These are phyloP conservation scores for Dorcus hopei DNA, from an alignment of 2,888 invertebrate genomes.

Conservation along the genomic window DNA sequence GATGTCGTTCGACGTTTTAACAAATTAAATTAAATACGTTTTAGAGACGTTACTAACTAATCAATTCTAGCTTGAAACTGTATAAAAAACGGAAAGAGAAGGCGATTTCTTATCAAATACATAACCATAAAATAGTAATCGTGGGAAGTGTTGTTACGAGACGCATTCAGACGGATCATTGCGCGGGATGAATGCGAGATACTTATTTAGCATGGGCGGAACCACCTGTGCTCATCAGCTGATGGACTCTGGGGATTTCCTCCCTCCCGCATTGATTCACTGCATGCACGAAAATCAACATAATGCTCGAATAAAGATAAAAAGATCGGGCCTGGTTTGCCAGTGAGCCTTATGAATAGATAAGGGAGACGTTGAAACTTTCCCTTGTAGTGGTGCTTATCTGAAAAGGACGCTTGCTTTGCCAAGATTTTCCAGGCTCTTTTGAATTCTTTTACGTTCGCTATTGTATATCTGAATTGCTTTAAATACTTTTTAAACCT, in stretches of 20 bases:
- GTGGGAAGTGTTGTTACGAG: background rate
- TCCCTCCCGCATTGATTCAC: background rate
- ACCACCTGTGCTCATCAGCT: slow-evolving; percentile 3
- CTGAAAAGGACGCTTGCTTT: background rate
- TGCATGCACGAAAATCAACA: background rate
- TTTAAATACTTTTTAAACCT: too few relatives aligned
- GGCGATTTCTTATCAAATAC: background rate
- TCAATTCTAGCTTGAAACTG: too few relatives aligned
- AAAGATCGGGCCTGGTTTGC: background rate
- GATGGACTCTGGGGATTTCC: slow-evolving; percentile 1
- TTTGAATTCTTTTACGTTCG: background rate
- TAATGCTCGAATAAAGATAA: slow-evolving; percentile 1
- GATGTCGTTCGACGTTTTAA: too few relatives aligned
- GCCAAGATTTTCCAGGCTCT: background rate
- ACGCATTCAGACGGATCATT: background rate
- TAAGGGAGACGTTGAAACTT: slow-evolving; percentile 1
- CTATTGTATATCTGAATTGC: too few relatives aligned
- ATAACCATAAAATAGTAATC: background rate
- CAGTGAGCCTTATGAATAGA: background rate
- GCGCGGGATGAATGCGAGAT: background rate
- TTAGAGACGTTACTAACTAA: too few relatives aligned
- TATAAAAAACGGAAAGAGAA: too few relatives aligned
- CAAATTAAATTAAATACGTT: too few relatives aligned
- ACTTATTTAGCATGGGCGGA: background rate
- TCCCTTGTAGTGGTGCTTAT: background rate